Percentiles rank a stretch among this genome's conserved stretches.
Evolutionary conservation across 2,113 vertebrate genomes (phyloP).

Genomic region (Neodon shergylaensis): DNA sequence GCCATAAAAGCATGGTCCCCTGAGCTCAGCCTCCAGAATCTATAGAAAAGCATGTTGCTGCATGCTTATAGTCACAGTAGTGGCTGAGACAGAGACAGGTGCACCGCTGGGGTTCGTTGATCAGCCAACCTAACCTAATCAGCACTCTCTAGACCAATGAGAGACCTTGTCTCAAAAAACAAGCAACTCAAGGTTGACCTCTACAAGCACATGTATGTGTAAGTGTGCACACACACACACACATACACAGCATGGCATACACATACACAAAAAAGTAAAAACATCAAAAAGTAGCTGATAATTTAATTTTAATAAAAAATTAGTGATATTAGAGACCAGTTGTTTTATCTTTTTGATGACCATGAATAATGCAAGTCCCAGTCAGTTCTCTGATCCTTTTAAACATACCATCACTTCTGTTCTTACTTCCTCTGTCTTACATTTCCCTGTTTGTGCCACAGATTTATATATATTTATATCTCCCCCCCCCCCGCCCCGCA

Average conservation of each 20-base stretch:
- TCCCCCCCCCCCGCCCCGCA: rapidly evolving
- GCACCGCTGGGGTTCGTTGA: neutral
- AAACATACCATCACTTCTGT: neutral
- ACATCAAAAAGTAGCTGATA: neutral
- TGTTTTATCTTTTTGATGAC: slow-evolving; percentile 8
- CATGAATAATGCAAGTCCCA: neutral
- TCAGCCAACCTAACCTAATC: neutral
- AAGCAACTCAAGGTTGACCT: neutral
- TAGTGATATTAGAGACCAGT: neutral
- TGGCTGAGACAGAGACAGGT: neutral
- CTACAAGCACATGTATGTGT: too few relatives aligned
- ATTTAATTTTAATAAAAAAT: slow-evolving; percentile 27
- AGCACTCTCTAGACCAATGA: neutral
- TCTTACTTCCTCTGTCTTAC: slow-evolving; percentile 31
- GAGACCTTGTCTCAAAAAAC: neutral
- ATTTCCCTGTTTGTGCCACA: neutral
- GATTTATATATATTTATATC: neutral
- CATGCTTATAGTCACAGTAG: neutral
- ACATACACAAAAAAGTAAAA: neutral
- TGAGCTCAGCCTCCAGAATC: neutral
- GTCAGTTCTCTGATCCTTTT: neutral
- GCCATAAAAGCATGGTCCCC: rapidly evolving
- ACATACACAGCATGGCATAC: neutral
- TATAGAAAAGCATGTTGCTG: neutral
- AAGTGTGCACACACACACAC: rapidly evolving